Evolutionary conservation across 2,113 vertebrate species (phyloP).

Genomic region (Pseudopipra pipra): DNA sequence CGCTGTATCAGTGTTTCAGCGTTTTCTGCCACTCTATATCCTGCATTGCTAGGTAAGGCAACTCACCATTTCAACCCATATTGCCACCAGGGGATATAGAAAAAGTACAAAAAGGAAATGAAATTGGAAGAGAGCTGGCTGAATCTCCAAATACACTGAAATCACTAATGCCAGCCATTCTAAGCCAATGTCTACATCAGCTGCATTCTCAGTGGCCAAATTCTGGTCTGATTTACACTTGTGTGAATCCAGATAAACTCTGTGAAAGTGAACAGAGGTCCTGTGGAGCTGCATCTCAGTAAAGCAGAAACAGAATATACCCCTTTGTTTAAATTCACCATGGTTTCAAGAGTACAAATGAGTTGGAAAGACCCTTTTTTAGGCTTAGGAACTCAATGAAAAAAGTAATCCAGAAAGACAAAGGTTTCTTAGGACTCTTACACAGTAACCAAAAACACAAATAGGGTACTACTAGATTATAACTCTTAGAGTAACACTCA

Average conservation of each 20-base stretch:
- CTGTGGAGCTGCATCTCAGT: neutral
- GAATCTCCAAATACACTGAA: neutral
- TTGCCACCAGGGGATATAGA: neutral
- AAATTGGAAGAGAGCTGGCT: neutral
- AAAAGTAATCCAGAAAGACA: neutral
- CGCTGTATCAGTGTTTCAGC: neutral
- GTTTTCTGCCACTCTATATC: neutral
- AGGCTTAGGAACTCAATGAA: neutral
- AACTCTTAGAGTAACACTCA: neutral
- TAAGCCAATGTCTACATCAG: neutral
- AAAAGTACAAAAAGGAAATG: neutral
- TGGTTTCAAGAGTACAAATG: neutral
- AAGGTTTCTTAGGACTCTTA: neutral
- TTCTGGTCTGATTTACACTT: neutral
- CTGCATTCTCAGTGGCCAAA: neutral
- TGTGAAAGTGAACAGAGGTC: neutral
- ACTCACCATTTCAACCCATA: neutral
- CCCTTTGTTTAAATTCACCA: neutral
- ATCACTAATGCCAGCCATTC: neutral
- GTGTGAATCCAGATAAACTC: neutral
- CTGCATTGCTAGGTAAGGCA: neutral
- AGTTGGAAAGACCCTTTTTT: neutral
- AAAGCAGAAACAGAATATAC: neutral
- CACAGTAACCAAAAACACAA: neutral
- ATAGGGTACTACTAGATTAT: neutral